A percentile compares a stretch with the other conserved stretches of the same genome.
Conservation (phyloP, 2,888 invertebrate species). For the Crepidodera aurea region DNA sequence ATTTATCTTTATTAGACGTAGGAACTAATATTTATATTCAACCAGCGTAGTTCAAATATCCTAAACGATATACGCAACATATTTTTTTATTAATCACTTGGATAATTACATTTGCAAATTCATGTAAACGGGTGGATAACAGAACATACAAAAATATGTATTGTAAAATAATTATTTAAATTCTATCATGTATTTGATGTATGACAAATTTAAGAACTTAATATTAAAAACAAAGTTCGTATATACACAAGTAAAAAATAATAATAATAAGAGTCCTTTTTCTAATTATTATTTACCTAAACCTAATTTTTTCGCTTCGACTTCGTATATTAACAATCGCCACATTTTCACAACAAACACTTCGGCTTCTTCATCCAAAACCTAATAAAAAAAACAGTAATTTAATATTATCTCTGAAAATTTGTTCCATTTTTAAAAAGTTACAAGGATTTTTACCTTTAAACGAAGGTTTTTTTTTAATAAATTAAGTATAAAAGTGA, state of each 20-base stretch:
- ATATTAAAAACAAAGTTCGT: slow-evolving; percentile 17
- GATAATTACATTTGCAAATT: slow-evolving; percentile 4
- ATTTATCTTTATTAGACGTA: no score
- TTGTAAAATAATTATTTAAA: slow-evolving; percentile 10
- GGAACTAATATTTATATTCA: no score
- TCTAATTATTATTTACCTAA: slow-evolving; percentile 75
- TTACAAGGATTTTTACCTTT: no score
- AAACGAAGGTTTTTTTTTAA: no score
- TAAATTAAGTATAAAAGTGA: no score
- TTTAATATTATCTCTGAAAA: not conserved
- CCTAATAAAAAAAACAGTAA: slow-evolving; percentile 68
- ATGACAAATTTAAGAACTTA: slow-evolving; percentile 22
- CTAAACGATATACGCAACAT: not conserved
- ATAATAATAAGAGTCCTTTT: no score
- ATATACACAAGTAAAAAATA: slow-evolving; percentile 31
- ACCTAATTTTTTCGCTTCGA: slow-evolving; percentile 97
- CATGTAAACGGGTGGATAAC: slow-evolving; percentile 11
- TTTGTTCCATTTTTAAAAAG: not conserved
- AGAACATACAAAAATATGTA: slow-evolving; percentile 22
- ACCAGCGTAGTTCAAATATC: no score
- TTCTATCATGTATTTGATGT: slow-evolving; percentile 9
- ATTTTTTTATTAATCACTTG: slow-evolving; percentile 7
- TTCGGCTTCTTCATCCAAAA: slow-evolving; percentile 99
- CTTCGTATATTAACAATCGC: slow-evolving; percentile 98
- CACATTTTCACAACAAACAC: slow-evolving; percentile 99